A percentile compares a stretch with the other conserved stretches of the same genome.
Conservation (phyloP, 2,888 invertebrate genomes). For the Euzophera pinguis region DNA sequence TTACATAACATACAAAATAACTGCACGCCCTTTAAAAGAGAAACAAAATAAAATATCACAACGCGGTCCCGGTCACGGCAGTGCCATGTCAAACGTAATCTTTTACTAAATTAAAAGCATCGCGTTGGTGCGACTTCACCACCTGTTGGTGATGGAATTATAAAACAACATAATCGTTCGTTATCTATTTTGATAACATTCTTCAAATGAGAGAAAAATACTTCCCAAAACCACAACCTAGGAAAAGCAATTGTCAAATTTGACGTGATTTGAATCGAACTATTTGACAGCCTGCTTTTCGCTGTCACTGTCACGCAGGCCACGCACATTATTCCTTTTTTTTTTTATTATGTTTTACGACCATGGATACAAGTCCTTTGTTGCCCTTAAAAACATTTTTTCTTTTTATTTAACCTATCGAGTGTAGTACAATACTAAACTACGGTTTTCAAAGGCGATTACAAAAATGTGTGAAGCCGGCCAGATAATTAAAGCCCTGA, state of each 20-base stretch:
- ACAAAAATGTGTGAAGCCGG: too few species aligned
- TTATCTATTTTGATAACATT: slow-evolving; percentile 70
- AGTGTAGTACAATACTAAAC: too few species aligned
- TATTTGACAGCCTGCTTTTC: too few species aligned
- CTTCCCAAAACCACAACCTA: slow-evolving; percentile 36
- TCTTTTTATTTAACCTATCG: too few species aligned
- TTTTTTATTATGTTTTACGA: too few species aligned
- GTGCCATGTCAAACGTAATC: slow-evolving; percentile 44
- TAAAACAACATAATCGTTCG: slow-evolving; percentile 52
- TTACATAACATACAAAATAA: slow-evolving; percentile 73
- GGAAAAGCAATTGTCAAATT: slow-evolving; percentile 28
- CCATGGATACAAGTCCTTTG: too few species aligned
- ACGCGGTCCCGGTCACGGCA: slow-evolving; percentile 47
- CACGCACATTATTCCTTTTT: too few species aligned
- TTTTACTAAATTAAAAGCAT: slow-evolving; percentile 23
- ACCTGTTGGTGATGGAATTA: slow-evolving; percentile 34
- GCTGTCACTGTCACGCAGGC: too few species aligned
- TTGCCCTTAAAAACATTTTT: too few species aligned
- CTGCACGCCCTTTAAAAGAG: slow-evolving; percentile 52
- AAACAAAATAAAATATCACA: slow-evolving; percentile 45
- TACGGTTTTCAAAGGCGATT: too few species aligned
- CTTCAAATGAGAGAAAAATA: slow-evolving; percentile 48
- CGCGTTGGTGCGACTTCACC: slow-evolving; percentile 36
- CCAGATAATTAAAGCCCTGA: too few species aligned
- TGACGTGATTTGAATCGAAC: not conserved